Conservation (phyloP, 2,888 invertebrate genomes). For the Hydrotaea cyrtoneurina region DNA sequence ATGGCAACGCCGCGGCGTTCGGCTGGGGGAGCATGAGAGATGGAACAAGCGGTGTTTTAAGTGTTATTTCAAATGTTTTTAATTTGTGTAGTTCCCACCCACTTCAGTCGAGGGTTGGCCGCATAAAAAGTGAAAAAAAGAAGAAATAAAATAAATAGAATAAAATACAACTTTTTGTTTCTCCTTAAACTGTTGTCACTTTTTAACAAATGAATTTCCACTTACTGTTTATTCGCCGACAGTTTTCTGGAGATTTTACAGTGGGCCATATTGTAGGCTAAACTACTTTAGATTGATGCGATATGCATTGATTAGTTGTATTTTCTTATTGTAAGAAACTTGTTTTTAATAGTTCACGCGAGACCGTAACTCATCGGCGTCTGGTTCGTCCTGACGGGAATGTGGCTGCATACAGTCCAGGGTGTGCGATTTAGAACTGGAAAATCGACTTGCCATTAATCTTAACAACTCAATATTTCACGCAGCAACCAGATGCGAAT, state of each 20-base stretch:
- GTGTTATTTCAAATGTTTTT: constrained; percentile 52
- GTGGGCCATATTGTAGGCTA: background rate
- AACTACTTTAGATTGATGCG: too few species aligned
- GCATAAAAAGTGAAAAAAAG: background rate
- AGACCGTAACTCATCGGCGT: too few species aligned
- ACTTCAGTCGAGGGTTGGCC: constrained; percentile 2
- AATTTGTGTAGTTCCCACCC: constrained; percentile 31
- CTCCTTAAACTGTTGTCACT: constrained; percentile 52
- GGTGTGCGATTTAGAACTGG: too few species aligned
- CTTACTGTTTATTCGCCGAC: constrained; percentile 38
- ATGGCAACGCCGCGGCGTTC: too few species aligned
- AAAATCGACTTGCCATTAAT: too few species aligned
- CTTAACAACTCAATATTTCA: too few species aligned
- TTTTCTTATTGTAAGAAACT: too few species aligned
- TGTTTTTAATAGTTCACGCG: too few species aligned
- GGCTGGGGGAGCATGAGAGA: background rate
- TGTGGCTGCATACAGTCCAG: too few species aligned
- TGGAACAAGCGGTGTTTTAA: constrained; percentile 43
- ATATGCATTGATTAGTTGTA: too few species aligned
- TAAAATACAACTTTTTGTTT: constrained; percentile 18
- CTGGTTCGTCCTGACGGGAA: too few species aligned
- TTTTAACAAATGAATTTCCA: constrained; percentile 58
- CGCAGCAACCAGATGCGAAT: too few species aligned
- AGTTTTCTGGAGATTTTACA: constrained; percentile 41
- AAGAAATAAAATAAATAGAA: constrained; percentile 22